A percentile compares a stretch with the other conserved stretches of the same genome.
phyloP scores from a whole-genome alignment of 1,140 invertebrate genomes.

The Octopus sinensis region DNA sequence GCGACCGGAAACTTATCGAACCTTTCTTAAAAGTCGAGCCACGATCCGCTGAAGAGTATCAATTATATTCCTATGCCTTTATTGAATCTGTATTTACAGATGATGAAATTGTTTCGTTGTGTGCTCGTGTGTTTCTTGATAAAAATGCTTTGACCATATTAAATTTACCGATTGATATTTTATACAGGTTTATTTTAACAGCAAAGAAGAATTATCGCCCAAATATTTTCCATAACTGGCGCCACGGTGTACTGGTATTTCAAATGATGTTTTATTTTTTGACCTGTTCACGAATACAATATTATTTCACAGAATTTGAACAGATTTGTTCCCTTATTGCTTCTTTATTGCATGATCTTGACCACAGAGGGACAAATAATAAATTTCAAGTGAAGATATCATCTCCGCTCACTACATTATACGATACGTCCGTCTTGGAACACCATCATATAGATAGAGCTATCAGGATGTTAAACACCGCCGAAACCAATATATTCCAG shows the following conservation, averaged over 20 bases:
- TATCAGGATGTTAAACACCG: background rate
- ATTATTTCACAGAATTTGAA: conserved; percentile 30
- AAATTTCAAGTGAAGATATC: conserved; percentile 41
- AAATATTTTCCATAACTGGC: conserved; percentile 95
- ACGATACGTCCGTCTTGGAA: background rate
- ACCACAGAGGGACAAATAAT: conserved; percentile 50
- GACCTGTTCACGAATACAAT: conserved; percentile 39
- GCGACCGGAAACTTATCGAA: conserved; percentile 76
- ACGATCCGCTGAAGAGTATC: conserved; percentile 13
- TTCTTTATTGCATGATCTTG: conserved; percentile 47
- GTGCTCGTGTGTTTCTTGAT: conserved; percentile 85
- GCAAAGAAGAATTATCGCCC: conserved; percentile 74
- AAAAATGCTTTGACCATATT: conserved; percentile 84
- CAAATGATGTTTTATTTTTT: conserved; percentile 95
- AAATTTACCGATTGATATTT: conserved; percentile 85
- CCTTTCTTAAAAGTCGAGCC: conserved; percentile 59
- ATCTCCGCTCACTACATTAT: conserved; percentile 48
- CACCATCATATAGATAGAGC: background rate
- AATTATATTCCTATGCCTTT: conserved; percentile 21
- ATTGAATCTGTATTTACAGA: conserved; percentile 64
- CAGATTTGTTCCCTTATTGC: conserved; percentile 39
- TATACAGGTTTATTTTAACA: conserved; percentile 81
- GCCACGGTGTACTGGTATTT: conserved; percentile 89
- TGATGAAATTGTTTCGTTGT: conserved; percentile 83
- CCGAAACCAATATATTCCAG: background rate